Evolutionary conservation across 2,113 vertebrate genomes (phyloP), one percentile per base, ranked within the genome.

Genomic region (Motacilla alba): DNA sequence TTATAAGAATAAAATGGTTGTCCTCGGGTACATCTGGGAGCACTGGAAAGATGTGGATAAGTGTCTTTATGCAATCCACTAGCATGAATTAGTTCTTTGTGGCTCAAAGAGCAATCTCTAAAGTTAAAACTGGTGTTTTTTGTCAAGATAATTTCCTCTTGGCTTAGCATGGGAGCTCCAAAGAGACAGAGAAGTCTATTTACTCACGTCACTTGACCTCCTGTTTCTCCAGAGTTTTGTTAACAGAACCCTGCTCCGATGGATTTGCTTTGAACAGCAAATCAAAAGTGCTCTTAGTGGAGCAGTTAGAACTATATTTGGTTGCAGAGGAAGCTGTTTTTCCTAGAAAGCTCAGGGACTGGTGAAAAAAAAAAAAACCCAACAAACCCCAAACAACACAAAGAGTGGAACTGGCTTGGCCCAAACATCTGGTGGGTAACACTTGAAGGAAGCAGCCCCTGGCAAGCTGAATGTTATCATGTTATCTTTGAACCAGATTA

Each of bases 321-420:
- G 67, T 83, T 73, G 50, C 63, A 74, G 37, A 64, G 28, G 62
- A 92, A 56, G 13, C 27, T 53, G 53, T 31, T 81, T 90, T 95
- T 56, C 94, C 89, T 95, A 94, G 94, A 97, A 95, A 95, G 89
- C 67, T 89, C 41, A 35, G 15, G 39, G 66, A 95, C 82, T 19
- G 56, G 39, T 75, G 44, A 55, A 80, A 81, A 59, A 47, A 78
- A 53, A 37, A 11, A 21, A 8, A 19, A 8, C 9, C 12, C 7
- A 19, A 37, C 7, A 19, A 37, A 64, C 10, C 3, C 44, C 33
- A 20, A 59, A 43, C 15, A 64, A 30, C 41, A 26, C 15, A 33
- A 69, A 39, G 70, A 58, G 69, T 2, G 9, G 46, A 87, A 50
- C 59, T 62, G 67, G 39, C 41, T 50, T 46, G n/a, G 41, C n/a